Evolutionary conservation across 2,797 vertebrate species (phyloP).

Genomic region (Cynopterus sphinx): DNA sequence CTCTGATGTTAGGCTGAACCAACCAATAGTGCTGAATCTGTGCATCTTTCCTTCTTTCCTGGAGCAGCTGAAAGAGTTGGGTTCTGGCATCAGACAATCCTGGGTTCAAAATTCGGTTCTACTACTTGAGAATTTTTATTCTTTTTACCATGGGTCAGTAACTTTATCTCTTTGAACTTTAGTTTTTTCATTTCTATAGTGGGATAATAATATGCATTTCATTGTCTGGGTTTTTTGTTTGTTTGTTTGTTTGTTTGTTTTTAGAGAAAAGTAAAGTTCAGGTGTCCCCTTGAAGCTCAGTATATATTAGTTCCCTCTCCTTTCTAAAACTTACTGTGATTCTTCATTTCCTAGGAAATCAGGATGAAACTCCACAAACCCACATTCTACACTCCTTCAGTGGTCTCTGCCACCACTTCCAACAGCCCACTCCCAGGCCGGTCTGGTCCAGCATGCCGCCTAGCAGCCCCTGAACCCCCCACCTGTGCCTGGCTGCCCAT

Average conservation of each 20-base stretch:
- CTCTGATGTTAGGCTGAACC: neutral
- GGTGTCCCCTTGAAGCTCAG: neutral
- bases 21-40: neutral
- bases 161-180: neutral
- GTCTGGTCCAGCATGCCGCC: neutral
- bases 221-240: neutral
- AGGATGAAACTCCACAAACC: neutral
- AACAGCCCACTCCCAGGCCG: neutral
- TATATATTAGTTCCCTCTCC: neutral
- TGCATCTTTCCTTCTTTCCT: neutral
- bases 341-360: neutral
- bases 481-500: neutral
- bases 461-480: too few relatives aligned
- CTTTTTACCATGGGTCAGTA: neutral
- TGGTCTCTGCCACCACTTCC: neutral
- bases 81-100: neutral
- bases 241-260: too few relatives aligned
- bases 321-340: neutral
- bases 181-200: neutral
- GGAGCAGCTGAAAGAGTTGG: neutral
- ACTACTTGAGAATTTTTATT: neutral
- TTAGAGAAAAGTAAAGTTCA: neutral
- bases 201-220: neutral
- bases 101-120: neutral
- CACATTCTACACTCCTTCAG: neutral